Base-by-base conservation (phyloP, 2,797 vertebrate genomes). In the Buceros bicornis region DNA sequence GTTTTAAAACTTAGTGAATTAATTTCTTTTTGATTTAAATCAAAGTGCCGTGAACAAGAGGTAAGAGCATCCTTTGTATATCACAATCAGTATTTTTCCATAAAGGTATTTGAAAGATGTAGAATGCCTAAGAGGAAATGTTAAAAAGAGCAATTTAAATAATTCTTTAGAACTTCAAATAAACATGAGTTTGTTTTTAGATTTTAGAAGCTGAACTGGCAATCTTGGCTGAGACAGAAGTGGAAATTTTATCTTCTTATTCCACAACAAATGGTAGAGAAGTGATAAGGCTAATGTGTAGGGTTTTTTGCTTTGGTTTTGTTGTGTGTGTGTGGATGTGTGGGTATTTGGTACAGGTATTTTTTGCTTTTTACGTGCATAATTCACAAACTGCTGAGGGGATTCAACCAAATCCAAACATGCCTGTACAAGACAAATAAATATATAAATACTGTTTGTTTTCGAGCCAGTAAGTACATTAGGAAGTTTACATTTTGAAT, bases 121-220 rank as follows among this genome's bases (percentile, higher is more conserved):
- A 54, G 76, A 72, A 91, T 78, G n/a, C 72, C n/a, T 81, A 71
- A 72, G 65, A 78, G 54, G 25, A 40, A 86, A 83, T 47, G 72
- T 84, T 58, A 51, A 87, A 82, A 87, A 81, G 13, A 14, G 5
- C 56, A 70, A n/a, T 94, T 90, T 73, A 84, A 95, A 45, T 76
- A 88, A 76, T 42, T 82, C 60, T 66, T 89, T 48, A 79, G 60
- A 95, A 91, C 62, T 90, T 93, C 72, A 95, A 91, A 88, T 89
- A 79, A 66, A 40, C 31, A 54, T 2, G 5, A 50, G 13, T 43
- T 56, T 93, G 33, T 1, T 86, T 89, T 88, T 62, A 48, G 24
- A 78, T 87, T 93, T 94, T 79, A 48, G 45, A 79, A 90, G 43
- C 45, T 81, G 79, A 72, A 62, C 25, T 74, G n/a, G 14, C 51